phyloP scores from a whole-genome alignment of 2,888 invertebrate species.

The Alitta virens region DNA sequence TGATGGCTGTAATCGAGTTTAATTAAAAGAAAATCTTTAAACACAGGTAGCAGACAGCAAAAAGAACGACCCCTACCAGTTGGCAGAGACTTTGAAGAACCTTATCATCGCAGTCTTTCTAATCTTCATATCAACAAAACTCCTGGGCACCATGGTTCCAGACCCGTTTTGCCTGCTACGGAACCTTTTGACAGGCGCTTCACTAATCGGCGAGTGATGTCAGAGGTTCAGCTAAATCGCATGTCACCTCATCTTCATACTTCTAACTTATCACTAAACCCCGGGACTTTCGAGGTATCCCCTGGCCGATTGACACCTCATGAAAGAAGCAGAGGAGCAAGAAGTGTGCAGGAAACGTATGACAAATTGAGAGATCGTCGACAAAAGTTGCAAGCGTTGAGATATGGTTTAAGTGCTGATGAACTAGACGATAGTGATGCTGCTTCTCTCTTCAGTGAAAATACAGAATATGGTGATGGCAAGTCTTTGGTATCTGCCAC shows the following conservation, averaged over 20 bases:
- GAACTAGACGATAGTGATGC: conserved; percentile 25
- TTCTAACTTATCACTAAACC: neutral
- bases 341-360: conserved; percentile 38
- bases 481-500: conserved; percentile 35
- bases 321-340: neutral
- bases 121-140: conserved; percentile 6
- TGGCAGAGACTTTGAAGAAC: conserved; percentile 13
- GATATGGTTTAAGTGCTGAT: conserved; percentile 33
- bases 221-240: conserved; percentile 5
- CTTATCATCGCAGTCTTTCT: conserved; percentile 2
- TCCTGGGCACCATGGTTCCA: neutral
- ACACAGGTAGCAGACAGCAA: neutral
- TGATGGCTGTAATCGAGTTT: too few relatives aligned
- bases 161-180: conserved; percentile 1
- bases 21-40: too few relatives aligned
- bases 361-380: conserved; percentile 45
- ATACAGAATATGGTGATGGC: conserved; percentile 19
- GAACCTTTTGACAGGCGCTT: neutral
- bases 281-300: neutral
- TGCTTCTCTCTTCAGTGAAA: conserved; percentile 13
- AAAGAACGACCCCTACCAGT: conserved; percentile 13
- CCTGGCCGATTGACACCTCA: neutral
- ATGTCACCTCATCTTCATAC: neutral
- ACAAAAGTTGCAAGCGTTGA: conserved; percentile 39
- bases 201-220: neutral